Base-by-base conservation (phyloP, 2,797 vertebrate species). In the Manis pentadactyla region DNA sequence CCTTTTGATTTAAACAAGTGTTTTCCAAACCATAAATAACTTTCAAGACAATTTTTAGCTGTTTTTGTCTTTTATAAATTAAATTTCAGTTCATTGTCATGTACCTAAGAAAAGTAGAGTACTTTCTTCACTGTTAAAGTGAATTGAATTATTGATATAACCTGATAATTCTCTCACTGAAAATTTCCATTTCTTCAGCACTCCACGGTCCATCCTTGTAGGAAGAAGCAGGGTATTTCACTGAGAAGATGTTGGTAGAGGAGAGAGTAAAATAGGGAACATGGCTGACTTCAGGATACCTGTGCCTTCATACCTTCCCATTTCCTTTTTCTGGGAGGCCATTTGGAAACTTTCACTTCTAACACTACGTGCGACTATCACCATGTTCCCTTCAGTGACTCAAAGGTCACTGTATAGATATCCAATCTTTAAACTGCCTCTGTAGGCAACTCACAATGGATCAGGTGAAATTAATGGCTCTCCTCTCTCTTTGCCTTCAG, bases 1-100 rank as follows among this genome's bases (percentile, higher is more conserved):
- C 61, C 81, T 92, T 74, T 92, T 64, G 1, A 57, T 92, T 82
- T 73, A 82, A 79, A 74, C 74, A 90, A 27, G 3, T 51, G 7
- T 64, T 92, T 93, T 87, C 17, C 64, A 96, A 51, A 37, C 75
- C 64, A 69, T 18, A 42, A 69, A 34, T 86, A 68, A 94, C 11
- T 37, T 51, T 18, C 34, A 83, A 39, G 18, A 29, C 8, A 63
- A 31, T 37, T 90, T 94, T 68, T 61, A 93, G 84, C 63, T 82
- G 7, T 87, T 96, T 88, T 71, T 49, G 1, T 64, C 57, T 92
- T 88, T 85, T 69, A 14, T 85, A 81, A 90, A 51, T 53, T 46
- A 59, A 14, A 46, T 6, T 49, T 93, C 12, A 29, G 53, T 61
- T 57, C 34, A 46, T 42, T 88, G 42, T 63, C 37, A 63, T 82